Evolutionary conservation across 2,888 invertebrate genomes (phyloP).

Genomic region (Uropetala carovei): DNA sequence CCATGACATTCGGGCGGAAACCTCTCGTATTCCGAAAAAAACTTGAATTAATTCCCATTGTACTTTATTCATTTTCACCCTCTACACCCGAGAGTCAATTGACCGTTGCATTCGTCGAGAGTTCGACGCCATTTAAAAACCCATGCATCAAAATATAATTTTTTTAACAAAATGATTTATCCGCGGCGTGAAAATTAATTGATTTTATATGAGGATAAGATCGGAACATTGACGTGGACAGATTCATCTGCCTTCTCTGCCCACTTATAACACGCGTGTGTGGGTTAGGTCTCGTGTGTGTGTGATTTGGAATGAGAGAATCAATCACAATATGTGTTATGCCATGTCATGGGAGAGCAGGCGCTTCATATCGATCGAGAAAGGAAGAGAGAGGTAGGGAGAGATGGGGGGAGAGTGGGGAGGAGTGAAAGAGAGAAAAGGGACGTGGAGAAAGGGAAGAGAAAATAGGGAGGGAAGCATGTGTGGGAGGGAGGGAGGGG

Average conservation of each 20-base stretch:
- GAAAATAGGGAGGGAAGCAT: too few relatives aligned
- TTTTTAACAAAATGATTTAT: neutral
- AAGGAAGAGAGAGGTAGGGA: too few relatives aligned
- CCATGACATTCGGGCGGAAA: too few relatives aligned
- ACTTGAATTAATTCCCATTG: neutral
- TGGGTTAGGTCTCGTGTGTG: neutral
- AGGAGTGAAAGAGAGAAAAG: too few relatives aligned
- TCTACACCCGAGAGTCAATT: neutral
- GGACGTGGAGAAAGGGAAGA: too few relatives aligned
- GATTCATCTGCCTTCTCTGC: neutral
- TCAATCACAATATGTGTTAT: conserved; percentile 1
- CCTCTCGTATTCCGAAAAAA: neutral
- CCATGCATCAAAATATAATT: neutral
- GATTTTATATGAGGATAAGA: neutral
- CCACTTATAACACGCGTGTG: neutral
- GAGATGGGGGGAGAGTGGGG: too few relatives aligned
- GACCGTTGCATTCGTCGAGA: neutral
- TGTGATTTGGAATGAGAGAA: neutral
- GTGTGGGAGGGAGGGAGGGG: neutral
- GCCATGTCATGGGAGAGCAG: neutral
- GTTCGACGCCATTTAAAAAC: neutral
- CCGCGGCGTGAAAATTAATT: neutral
- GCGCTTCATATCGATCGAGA: neutral
- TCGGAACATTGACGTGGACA: neutral
- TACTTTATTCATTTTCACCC: neutral